phyloP scores from a whole-genome alignment of 2,888 invertebrate species.

The Eueremaeus valkanovi region DNA sequence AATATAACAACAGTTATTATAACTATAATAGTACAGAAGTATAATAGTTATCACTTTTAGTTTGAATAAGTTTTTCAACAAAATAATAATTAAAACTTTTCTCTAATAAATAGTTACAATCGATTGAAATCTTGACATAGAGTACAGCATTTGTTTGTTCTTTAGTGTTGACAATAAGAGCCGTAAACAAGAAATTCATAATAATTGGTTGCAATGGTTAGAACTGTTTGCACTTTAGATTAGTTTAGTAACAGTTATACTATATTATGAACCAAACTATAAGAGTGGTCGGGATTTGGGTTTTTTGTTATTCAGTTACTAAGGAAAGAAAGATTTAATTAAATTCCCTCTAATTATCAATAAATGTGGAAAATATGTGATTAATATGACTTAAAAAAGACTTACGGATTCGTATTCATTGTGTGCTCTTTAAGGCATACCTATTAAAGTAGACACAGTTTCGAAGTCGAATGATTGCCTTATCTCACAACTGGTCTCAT shows the following conservation, averaged over 20 bases:
- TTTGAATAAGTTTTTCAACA: not conserved
- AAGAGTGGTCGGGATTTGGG: slow-evolving; percentile 5
- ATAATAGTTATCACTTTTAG: too few relatives aligned
- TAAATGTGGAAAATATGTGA: not conserved
- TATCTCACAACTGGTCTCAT: not conserved
- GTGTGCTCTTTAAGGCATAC: not conserved
- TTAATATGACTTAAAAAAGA: not conserved
- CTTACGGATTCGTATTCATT: slow-evolving; percentile 9
- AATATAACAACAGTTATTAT: not conserved
- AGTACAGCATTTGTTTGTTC: slow-evolving; percentile 22
- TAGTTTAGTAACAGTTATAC: not conserved
- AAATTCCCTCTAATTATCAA: not conserved
- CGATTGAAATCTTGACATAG: not conserved
- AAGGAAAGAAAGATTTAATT: not conserved
- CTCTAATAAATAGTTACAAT: not conserved
- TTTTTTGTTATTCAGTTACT: not conserved
- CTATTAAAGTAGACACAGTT: not conserved
- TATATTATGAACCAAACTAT: not conserved
- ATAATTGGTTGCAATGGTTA: not conserved
- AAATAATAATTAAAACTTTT: not conserved
- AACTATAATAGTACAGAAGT: too few relatives aligned
- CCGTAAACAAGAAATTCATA: not conserved
- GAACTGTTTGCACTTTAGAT: not conserved
- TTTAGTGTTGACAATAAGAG: slow-evolving; percentile 2
- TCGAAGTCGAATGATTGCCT: not conserved